Base-by-base conservation (phyloP, 2,797 vertebrate genomes). In the Notolepis coatsorum region DNA sequence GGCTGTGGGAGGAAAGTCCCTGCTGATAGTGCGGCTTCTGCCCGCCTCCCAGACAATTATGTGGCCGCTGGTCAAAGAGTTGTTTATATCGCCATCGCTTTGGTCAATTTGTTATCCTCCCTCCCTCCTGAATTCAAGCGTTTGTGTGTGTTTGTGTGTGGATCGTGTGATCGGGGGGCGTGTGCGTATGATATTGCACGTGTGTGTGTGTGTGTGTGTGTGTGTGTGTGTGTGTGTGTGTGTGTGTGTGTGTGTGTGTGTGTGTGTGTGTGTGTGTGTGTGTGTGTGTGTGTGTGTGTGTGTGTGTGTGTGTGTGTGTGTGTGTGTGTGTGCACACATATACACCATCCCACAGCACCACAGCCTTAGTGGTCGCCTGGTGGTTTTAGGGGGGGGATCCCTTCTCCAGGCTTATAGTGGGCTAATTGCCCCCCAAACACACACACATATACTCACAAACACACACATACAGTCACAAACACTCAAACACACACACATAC, bases 11-110 rank as follows among this genome's bases (percentile, higher is more conserved):
- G 78, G 65, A 66, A 74, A 48, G 46, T 73, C 75, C 24, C 62
- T 41, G 28, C 64, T 75, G 69, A 85, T 72, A 66, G 73, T 55
- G 65, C 93, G 92, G 94, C 91, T 92, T 93, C 77, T 61, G 59
- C 48, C 35, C 59, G 46, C 61, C 84, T 71, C 68, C 57, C 58
- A 83, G 75, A 27, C 65, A 75, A 73, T 84, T 75, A 75, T 88
- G 86, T 83, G 82, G 80, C 84, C 75, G 61, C 65, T 81, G 83
- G 84, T 90, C 86, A 84, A 86, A 87, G 76, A 68, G 67, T 81
- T 88, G 85, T 85, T 87, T 85, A 84, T 85, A 81, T 84, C 66
- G 39, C 73, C 79, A 85, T 82, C 82, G 77, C 78, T 85, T 63
- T 84, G 80, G 78, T 81, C 68, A 70, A 87, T 87, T 86, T 88